phyloP scores from a whole-genome alignment of 2,888 invertebrate genomes.

The Cerceris ruficornis region DNA sequence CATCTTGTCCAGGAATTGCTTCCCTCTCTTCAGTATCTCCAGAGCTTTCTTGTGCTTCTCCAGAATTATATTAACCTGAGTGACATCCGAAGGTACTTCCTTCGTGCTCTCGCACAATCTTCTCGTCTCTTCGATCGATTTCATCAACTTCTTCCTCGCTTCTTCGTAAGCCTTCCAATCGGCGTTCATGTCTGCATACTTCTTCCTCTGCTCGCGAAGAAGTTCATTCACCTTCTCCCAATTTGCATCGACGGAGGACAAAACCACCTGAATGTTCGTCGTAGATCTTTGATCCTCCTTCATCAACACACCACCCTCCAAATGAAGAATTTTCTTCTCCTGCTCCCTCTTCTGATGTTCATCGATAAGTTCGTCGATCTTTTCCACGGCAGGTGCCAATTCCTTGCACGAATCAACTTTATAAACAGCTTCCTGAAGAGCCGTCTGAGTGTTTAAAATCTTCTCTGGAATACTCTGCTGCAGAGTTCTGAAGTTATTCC shows the following conservation, averaged over 20 bases:
- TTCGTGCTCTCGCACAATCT: slow-evolving; percentile 85
- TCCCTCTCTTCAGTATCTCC: slow-evolving; percentile 89
- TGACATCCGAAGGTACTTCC: slow-evolving; percentile 83
- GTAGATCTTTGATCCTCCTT: slow-evolving; percentile 91
- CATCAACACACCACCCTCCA: slow-evolving; percentile 90
- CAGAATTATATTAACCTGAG: slow-evolving; percentile 87
- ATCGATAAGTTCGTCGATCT: slow-evolving; percentile 83
- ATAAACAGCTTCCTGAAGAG: slow-evolving; percentile 84
- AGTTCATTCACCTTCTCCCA: slow-evolving; percentile 91
- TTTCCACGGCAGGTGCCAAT: slow-evolving; percentile 82
- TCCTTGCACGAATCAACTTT: slow-evolving; percentile 82
- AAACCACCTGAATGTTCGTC: slow-evolving; percentile 90
- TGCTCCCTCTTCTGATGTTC: slow-evolving; percentile 85
- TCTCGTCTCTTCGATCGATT: slow-evolving; percentile 88
- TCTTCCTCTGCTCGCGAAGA: slow-evolving; percentile 89
- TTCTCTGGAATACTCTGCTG: slow-evolving; percentile 88
- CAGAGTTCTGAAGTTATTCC: slow-evolving; percentile 89
- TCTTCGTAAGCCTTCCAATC: slow-evolving; percentile 90
- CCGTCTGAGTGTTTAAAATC: slow-evolving; percentile 84
- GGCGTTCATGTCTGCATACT: slow-evolving; percentile 88
- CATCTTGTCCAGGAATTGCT: slow-evolving; percentile 89
- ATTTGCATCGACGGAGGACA: slow-evolving; percentile 89
- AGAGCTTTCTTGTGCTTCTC: slow-evolving; percentile 90
- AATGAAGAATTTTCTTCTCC: slow-evolving; percentile 88
- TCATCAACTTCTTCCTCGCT: slow-evolving; percentile 87